Evolutionary conservation across 1,140 invertebrate species (phyloP), one percentile per base, ranked within the genome.

Genomic region (Caenorhabditis inopinata): DNA sequence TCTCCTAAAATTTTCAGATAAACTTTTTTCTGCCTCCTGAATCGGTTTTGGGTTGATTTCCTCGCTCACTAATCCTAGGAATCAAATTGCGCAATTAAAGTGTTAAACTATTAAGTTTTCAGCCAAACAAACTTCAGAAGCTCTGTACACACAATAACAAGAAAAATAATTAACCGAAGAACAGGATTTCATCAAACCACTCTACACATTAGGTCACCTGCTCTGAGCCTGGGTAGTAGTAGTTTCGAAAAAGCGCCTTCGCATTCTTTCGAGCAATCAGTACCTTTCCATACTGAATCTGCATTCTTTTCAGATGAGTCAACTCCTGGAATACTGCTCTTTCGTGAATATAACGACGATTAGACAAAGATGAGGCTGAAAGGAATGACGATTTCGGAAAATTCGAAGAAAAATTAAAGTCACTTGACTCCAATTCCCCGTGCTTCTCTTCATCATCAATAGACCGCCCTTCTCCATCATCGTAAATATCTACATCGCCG

Each of bases 251-350:
- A 16, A 68, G 58, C n/a, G 32, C 27, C 73, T 62, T 47, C 12
- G 79, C 45, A 23, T 46, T 73, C 47, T 47, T 45, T 80, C n/a
- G 38, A 23, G 27, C 42, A 45, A 18, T 45, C 42, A 49, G 12
- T 47, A 81, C 80, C 90, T 93, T 93, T 18, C 94, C 94, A 68
- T 94, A 93, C 84, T 94, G 92, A 80, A 97, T 96, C 89, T 97
- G 95, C 74, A 95, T 90, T 77, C 94, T 91, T 89, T 97, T 97
- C 23, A 97, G 89, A 89, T 97, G 95, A 85, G 96, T 92, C 74
- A 97, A 90, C 88, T 97, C 94, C 86, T 96, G 94, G 89, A 97
- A 97, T 84, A 97, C 94, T 85, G 94, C 94, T 77, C 94, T 91
- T 88, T 97, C 95, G 48, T 87, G 85, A 23, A 88, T 49, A 51